Conservation (phyloP, 2,797 vertebrate genomes). For the Craterocephalus amniculus region DNA sequence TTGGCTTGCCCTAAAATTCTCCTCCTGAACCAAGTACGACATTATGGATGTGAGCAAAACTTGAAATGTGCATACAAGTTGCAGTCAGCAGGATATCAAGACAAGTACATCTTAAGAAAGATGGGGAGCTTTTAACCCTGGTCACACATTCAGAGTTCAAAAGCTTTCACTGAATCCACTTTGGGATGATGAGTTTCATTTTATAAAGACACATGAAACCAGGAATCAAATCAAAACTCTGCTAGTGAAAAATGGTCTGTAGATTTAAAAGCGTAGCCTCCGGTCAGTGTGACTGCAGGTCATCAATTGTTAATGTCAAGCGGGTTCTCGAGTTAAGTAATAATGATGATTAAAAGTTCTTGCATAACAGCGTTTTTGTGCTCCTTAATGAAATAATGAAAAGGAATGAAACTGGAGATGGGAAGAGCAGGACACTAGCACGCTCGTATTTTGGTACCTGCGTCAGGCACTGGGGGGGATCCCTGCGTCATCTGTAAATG, state of each 20-base stretch:
- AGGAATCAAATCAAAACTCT: background rate
- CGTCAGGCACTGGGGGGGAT: slow-evolving; percentile 22
- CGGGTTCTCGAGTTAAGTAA: slow-evolving; percentile 31
- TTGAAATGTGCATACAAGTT: background rate
- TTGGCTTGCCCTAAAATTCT: background rate
- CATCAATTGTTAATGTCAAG: slow-evolving; percentile 35
- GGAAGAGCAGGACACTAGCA: slow-evolving; percentile 16
- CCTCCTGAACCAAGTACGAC: background rate
- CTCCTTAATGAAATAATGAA: slow-evolving; percentile 22
- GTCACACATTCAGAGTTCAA: background rate
- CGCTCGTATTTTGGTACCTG: slow-evolving; percentile 5
- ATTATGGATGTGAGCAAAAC: background rate
- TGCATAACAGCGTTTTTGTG: slow-evolving; percentile 24
- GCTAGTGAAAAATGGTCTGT: too few species aligned
- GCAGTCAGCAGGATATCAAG: background rate
- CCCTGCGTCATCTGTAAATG: slow-evolving; percentile 34
- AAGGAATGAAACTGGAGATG: slow-evolving; percentile 28
- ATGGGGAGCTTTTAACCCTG: background rate
- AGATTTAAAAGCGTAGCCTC: too few species aligned
- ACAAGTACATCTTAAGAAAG: too few species aligned
- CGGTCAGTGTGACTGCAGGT: slow-evolving; percentile 25
- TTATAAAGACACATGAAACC: background rate
- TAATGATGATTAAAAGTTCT: slow-evolving; percentile 13
- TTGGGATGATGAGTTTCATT: background rate
- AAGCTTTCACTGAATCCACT: background rate